Conservation (phyloP, 2,888 invertebrate species). For the Monopis laevigella region DNA sequence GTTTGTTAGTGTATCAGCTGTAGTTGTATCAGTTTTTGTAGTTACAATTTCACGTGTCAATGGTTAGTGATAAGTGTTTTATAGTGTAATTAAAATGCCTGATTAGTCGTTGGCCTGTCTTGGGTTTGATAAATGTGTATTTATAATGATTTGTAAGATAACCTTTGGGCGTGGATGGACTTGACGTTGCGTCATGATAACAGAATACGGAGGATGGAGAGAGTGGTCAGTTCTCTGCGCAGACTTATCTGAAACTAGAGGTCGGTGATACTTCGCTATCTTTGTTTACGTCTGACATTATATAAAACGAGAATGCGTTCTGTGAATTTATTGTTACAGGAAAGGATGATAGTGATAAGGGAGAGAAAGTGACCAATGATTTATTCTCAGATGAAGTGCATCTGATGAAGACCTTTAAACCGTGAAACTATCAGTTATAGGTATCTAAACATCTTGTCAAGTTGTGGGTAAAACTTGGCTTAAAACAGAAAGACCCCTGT, state of each 20-base stretch:
- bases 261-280: too few species aligned
- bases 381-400: too few species aligned
- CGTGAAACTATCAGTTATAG: too few species aligned
- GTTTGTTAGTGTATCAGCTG: constrained; percentile 18
- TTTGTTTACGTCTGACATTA: too few species aligned
- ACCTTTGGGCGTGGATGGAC: background rate
- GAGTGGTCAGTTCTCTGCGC: constrained; percentile 43
- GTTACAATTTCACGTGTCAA: constrained; percentile 49
- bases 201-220: constrained; percentile 16
- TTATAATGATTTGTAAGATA: background rate
- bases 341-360: too few species aligned
- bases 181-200: background rate
- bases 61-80: constrained; percentile 56
- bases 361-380: too few species aligned
- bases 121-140: constrained; percentile 44
- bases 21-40: constrained; percentile 46
- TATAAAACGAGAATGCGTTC: too few species aligned
- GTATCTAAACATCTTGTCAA: too few species aligned
- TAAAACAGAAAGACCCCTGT: too few species aligned
- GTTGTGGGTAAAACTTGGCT: too few species aligned
- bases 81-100: constrained; percentile 55
- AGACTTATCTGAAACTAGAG: background rate
- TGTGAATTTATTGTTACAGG: too few species aligned
- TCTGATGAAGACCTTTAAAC: too few species aligned
- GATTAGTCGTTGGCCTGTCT: constrained; percentile 26